phyloP scores from a whole-genome alignment of 2,888 invertebrate genomes.

The Xestobium rufovillosum region DNA sequence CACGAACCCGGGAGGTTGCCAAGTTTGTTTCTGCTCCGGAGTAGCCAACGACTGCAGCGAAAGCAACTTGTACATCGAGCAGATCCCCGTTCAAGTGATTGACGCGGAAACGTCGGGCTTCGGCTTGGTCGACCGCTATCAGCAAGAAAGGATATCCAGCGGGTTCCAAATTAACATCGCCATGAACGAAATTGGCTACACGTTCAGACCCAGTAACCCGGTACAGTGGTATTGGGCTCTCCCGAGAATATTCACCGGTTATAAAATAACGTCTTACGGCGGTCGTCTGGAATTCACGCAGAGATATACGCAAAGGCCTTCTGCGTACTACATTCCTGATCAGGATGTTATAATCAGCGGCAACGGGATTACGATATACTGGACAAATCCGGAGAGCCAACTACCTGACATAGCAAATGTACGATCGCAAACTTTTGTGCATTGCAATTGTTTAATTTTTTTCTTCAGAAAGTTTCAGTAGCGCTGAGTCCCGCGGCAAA shows the following conservation, averaged over 20 bases:
- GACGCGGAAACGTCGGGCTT: slow-evolving; percentile 52
- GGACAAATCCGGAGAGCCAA: slow-evolving; percentile 58
- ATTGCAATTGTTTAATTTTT: slow-evolving; percentile 8
- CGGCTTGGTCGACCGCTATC: slow-evolving; percentile 51
- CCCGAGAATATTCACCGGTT: slow-evolving; percentile 60
- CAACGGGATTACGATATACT: slow-evolving; percentile 67
- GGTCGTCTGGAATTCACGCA: slow-evolving; percentile 71
- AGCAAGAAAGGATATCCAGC: slow-evolving; percentile 39
- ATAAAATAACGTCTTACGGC: slow-evolving; percentile 80
- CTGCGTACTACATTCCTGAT: slow-evolving; percentile 53
- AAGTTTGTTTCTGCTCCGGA: slow-evolving; percentile 83
- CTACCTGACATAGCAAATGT: slow-evolving; percentile 55
- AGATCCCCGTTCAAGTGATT: slow-evolving; percentile 58
- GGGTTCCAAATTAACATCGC: slow-evolving; percentile 49
- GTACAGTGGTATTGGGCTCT: slow-evolving; percentile 67
- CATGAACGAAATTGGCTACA: slow-evolving; percentile 56
- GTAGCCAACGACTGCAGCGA: slow-evolving; percentile 68
- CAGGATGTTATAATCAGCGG: slow-evolving; percentile 78
- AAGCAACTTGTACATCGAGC: slow-evolving; percentile 54
- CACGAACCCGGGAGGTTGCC: slow-evolving; percentile 69
- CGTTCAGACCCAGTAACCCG: slow-evolving; percentile 43
- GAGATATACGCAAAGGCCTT: slow-evolving; percentile 51
- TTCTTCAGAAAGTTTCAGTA: slow-evolving; percentile 53
- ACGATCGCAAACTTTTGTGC: no score
- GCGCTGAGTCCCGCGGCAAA: slow-evolving; percentile 54